Evolutionary conservation across 2,797 vertebrate genomes (phyloP).

Genomic region (Nannoperca obscura): DNA sequence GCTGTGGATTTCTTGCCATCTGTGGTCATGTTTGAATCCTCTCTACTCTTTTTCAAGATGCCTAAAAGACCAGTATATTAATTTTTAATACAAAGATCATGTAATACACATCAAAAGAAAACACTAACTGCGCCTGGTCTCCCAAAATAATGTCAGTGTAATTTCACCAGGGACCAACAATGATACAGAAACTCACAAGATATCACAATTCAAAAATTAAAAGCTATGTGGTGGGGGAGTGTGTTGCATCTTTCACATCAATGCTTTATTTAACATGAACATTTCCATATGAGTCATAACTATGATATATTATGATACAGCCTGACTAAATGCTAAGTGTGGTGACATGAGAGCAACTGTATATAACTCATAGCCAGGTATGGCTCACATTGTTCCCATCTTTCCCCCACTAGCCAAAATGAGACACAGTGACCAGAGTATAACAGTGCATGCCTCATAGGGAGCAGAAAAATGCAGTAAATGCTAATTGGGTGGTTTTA

Average conservation of each 20-base stretch:
- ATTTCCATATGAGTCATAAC: slow-evolving; percentile 46
- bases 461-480: slow-evolving; percentile 56
- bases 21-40: slow-evolving; percentile 56
- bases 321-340: slow-evolving; percentile 27
- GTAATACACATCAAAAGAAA: slow-evolving; percentile 1
- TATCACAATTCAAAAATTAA: slow-evolving; percentile 13
- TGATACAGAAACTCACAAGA: slow-evolving; percentile 7
- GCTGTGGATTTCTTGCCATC: slow-evolving; percentile 64
- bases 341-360: slow-evolving; percentile 45
- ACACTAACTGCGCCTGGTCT: background rate
- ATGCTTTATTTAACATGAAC: slow-evolving; percentile 50
- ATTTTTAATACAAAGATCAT: slow-evolving; percentile 10
- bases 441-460: slow-evolving; percentile 55
- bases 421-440: slow-evolving; percentile 58
- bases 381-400: slow-evolving; percentile 43
- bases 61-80: slow-evolving; percentile 54
- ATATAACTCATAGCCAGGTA: slow-evolving; percentile 41
- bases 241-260: slow-evolving; percentile 21
- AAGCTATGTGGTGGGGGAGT: slow-evolving; percentile 4
- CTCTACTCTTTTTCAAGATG: slow-evolving; percentile 78
- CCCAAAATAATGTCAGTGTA: slow-evolving; percentile 2
- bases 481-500: slow-evolving; percentile 67
- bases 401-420: slow-evolving; percentile 32
- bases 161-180: background rate
- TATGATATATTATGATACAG: slow-evolving; percentile 45